Evolutionary conservation across 2,113 vertebrate genomes (phyloP).

Genomic region (Passer domesticus): DNA sequence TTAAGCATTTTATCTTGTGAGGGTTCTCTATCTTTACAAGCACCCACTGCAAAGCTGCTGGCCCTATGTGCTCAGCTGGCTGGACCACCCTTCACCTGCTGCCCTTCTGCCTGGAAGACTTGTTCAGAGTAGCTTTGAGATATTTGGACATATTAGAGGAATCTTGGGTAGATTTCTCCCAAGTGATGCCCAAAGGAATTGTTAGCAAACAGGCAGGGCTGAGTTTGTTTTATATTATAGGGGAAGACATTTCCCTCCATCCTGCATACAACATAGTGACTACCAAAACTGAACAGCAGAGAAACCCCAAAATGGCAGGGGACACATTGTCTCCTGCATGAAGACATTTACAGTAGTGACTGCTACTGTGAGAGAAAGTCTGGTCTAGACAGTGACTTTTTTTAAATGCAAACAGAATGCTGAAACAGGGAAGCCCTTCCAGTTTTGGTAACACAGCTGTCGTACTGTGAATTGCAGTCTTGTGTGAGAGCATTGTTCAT

Average conservation of each 20-base stretch:
- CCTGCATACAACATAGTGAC: background rate
- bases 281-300: background rate
- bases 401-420: conserved; percentile 22
- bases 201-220: background rate
- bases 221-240: background rate
- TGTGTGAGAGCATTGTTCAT: conserved; percentile 34
- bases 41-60: background rate
- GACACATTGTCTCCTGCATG: background rate
- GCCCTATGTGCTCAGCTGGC: background rate
- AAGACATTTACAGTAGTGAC: background rate
- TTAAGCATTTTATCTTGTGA: background rate
- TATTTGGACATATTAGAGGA: background rate
- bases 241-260: background rate
- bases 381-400: conserved; percentile 32
- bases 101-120: background rate
- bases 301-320: background rate
- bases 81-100: background rate
- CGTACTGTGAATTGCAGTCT: conserved; percentile 6
- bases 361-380: conserved; percentile 1
- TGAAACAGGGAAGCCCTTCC: conserved; percentile 46
- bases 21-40: background rate
- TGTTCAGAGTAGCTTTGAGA: background rate
- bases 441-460: conserved; percentile 59
- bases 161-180: background rate
- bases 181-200: background rate